Conservation (phyloP, 2,113 vertebrate species). For the Cromileptes altivelis region DNA sequence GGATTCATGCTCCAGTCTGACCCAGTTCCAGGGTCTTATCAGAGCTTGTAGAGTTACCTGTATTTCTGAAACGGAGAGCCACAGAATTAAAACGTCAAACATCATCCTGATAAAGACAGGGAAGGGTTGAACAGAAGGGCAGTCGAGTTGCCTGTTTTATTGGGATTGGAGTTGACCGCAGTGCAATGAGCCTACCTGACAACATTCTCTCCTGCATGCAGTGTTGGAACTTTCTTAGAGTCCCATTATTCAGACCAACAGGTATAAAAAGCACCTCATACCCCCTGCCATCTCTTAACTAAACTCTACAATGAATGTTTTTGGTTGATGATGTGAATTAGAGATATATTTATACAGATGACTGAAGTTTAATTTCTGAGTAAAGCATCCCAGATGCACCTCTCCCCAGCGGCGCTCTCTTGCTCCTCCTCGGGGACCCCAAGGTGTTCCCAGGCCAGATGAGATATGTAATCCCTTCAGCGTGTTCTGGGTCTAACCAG, state of each 20-base stretch:
- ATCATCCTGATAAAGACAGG: neutral
- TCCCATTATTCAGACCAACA: neutral
- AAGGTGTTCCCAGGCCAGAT: no score
- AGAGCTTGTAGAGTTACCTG: conserved; percentile 1
- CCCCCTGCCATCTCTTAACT: neutral
- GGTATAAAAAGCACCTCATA: neutral
- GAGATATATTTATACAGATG: neutral
- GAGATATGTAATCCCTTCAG: no score
- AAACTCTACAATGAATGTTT: neutral
- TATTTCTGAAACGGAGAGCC: conserved; percentile 10
- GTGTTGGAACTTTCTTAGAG: neutral
- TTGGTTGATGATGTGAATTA: neutral
- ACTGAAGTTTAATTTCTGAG: neutral
- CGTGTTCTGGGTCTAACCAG: no score
- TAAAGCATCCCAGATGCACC: no score
- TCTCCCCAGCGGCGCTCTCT: no score
- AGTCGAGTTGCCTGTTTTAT: neutral
- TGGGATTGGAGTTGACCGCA: neutral
- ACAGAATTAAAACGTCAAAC: conserved; percentile 8
- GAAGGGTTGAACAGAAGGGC: conserved; percentile 1
- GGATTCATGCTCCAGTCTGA: conserved; percentile 31
- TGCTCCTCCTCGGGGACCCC: no score
- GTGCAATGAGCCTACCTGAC: neutral
- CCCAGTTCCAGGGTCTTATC: conserved; percentile 55
- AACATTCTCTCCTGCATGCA: neutral